Conservation (phyloP, 2,113 vertebrate species). For the Nerophis ophidion region DNA sequence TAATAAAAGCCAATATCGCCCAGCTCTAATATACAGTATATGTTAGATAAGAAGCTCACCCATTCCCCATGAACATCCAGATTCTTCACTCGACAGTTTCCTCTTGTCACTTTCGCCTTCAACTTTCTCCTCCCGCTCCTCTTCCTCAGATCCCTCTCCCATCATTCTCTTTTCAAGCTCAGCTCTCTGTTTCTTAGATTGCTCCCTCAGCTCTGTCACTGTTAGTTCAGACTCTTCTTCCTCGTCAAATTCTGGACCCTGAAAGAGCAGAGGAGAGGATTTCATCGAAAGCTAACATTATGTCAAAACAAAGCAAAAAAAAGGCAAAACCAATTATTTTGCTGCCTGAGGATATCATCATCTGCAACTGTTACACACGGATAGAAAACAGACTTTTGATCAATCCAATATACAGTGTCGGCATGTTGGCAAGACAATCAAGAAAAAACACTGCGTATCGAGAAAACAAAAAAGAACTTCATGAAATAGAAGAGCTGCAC, state of each 20-base stretch:
- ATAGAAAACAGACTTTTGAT: no score
- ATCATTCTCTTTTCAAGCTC: constrained; percentile 87
- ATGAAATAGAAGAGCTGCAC: no score
- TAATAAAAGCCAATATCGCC: no score
- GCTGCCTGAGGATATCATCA: no score
- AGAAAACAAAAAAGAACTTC: no score
- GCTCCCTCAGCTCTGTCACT: constrained; percentile 84
- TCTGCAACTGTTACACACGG: no score
- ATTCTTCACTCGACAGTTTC: constrained; percentile 68
- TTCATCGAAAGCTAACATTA: not conserved
- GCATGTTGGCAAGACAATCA: no score
- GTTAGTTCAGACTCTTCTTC: constrained; percentile 90
- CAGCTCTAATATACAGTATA: not conserved
- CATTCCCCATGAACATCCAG: constrained; percentile 92
- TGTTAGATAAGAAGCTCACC: constrained; percentile 66
- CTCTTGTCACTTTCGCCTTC: constrained; percentile 24
- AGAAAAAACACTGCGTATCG: no score
- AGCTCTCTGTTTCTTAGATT: constrained; percentile 77
- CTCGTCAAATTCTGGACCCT: constrained; percentile 92
- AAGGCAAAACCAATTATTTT: not conserved
- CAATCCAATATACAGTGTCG: no score
- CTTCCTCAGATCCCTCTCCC: constrained; percentile 87
- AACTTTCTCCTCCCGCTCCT: constrained; percentile 61
- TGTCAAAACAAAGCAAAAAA: not conserved
- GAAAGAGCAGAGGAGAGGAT: not conserved